These are phyloP conservation scores for Caenorhabditis sp. DNA, from an alignment of 2,888 invertebrate species.

Conservation along the genomic window DNA sequence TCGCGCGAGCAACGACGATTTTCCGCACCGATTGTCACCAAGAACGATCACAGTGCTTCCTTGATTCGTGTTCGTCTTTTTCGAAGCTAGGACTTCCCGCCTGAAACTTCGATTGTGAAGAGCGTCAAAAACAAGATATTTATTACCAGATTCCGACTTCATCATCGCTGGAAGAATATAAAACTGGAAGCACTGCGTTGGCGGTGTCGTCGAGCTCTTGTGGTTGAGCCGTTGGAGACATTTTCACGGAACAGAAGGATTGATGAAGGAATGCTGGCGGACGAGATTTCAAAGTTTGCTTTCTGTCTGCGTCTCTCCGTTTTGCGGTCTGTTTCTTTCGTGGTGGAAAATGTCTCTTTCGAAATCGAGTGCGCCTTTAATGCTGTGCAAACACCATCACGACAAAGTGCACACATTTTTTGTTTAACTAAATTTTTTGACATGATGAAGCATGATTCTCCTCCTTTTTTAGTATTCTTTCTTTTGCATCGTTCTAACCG, in stretches of 20 bases:
- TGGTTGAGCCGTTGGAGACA: conserved; percentile 44
- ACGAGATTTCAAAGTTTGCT: not conserved
- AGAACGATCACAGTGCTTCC: conserved; percentile 78
- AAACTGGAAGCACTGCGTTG: conserved; percentile 57
- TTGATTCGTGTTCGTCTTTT: conserved; percentile 73
- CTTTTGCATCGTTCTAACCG: no score
- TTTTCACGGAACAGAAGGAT: not conserved
- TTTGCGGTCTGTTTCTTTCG: conserved; percentile 25
- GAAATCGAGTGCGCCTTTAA: conserved; percentile 50
- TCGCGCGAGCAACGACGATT: conserved; percentile 77
- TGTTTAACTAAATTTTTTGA: not conserved
- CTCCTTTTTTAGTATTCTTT: not conserved
- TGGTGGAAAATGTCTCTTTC: not conserved
- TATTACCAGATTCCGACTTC: conserved; percentile 63
- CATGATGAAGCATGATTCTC: conserved; percentile 2
- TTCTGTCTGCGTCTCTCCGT: conserved; percentile 40
- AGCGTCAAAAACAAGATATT: no score
- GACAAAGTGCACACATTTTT: conserved; percentile 18
- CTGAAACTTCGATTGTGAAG: conserved; percentile 4
- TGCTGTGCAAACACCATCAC: conserved; percentile 33
- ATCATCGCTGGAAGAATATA: conserved; percentile 50
- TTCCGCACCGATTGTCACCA: conserved; percentile 78
- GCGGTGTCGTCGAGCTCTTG: conserved; percentile 52
- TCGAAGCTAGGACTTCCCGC: conserved; percentile 67
- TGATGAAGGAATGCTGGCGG: not conserved